A percentile compares a stretch with the other conserved stretches of the same genome.
Conservation (phyloP, 2,888 invertebrate species). For the Trissolcus brochymenae region DNA sequence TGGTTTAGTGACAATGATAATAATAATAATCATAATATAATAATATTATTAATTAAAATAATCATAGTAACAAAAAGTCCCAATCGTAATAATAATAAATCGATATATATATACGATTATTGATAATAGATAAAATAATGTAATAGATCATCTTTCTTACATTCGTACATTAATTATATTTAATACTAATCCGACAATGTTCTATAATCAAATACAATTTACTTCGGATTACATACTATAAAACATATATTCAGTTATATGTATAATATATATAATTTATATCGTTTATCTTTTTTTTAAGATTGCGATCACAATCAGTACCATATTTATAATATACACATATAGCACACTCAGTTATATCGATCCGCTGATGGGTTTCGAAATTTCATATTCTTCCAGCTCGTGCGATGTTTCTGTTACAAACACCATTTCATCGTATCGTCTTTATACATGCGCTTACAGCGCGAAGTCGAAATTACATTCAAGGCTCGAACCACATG, state of each 20-base stretch:
- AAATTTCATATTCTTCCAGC: slow-evolving; percentile 19
- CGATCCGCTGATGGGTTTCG: slow-evolving; percentile 29
- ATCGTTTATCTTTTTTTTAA: slow-evolving; percentile 40
- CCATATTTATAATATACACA: slow-evolving; percentile 54
- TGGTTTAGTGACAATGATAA: slow-evolving; percentile 71
- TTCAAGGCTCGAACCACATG: slow-evolving; percentile 36
- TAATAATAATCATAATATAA: slow-evolving; percentile 47
- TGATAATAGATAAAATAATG: slow-evolving; percentile 74
- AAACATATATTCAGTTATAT: slow-evolving; percentile 55
- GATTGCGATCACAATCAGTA: slow-evolving; percentile 56
- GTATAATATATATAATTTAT: slow-evolving; percentile 45
- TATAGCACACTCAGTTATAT: slow-evolving; percentile 51
- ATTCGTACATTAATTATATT: slow-evolving; percentile 67
- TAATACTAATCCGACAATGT: slow-evolving; percentile 67
- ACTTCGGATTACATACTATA: slow-evolving; percentile 55
- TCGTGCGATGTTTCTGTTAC: slow-evolving; percentile 25
- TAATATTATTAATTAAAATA: slow-evolving; percentile 65
- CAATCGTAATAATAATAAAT: slow-evolving; percentile 65
- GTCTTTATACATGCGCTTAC: slow-evolving; percentile 41
- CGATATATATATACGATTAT: slow-evolving; percentile 64
- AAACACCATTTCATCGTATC: slow-evolving; percentile 9
- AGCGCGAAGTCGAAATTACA: slow-evolving; percentile 60
- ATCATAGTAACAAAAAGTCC: slow-evolving; percentile 61
- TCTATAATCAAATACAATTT: slow-evolving; percentile 63
- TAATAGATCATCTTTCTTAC: slow-evolving; percentile 73